Evolutionary conservation across 2,888 invertebrate genomes (phyloP).

Genomic region (Apotomis turbidana): DNA sequence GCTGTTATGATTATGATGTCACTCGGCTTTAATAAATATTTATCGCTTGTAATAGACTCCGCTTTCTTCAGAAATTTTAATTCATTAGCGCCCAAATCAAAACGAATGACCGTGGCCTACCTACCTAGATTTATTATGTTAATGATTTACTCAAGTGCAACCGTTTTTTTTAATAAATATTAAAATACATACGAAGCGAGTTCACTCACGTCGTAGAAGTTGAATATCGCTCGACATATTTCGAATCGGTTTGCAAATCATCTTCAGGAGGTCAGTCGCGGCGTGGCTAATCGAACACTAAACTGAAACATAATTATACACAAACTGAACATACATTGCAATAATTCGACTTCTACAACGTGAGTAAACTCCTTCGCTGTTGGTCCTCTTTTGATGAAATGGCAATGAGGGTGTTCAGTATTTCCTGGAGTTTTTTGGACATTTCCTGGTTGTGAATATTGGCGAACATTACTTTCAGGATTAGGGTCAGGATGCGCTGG

Average conservation of each 20-base stretch:
- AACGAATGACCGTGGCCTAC: neutral
- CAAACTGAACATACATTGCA: too few species aligned
- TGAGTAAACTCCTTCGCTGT: neutral
- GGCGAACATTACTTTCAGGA: conserved; percentile 67
- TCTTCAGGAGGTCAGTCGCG: too few species aligned
- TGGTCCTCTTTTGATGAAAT: conserved; percentile 40
- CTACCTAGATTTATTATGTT: too few species aligned
- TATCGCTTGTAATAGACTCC: conserved; percentile 5
- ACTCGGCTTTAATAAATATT: conserved; percentile 1
- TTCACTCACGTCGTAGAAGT: too few species aligned
- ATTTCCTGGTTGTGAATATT: conserved; percentile 54
- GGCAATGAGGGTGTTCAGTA: conserved; percentile 60
- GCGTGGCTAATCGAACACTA: too few species aligned
- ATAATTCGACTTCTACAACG: too few species aligned
- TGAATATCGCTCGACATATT: too few species aligned
- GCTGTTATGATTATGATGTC: neutral
- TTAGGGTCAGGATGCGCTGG: conserved; percentile 59
- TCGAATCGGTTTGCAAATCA: too few species aligned
- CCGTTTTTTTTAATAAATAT: too few species aligned
- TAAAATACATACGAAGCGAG: too few species aligned
- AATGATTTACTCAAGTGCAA: neutral
- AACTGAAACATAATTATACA: too few species aligned
- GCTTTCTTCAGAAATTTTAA: neutral
- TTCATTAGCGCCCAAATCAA: neutral
- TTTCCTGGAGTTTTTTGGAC: conserved; percentile 55